Evolutionary conservation across 2,888 invertebrate genomes (phyloP), one percentile per base, ranked within the genome.

Genomic region (Exephanes ischioxanthus): DNA sequence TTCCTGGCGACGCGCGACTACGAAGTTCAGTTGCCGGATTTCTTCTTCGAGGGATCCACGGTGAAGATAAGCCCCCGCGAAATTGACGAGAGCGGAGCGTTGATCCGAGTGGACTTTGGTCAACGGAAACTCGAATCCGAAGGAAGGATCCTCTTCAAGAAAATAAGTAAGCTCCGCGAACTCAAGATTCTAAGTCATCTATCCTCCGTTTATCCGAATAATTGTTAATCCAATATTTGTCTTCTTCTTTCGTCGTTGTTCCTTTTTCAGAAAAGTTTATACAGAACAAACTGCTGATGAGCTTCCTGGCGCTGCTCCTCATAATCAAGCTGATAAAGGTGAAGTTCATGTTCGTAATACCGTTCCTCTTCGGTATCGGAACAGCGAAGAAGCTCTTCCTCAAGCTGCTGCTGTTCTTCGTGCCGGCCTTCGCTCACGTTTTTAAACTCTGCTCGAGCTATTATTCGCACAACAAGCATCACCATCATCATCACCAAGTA

Each of bases 401-500:
- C 63, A 98, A 98, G 92, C 94, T 97, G 75, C 94, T 98, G 16
- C 95, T 98, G 30, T 98, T 98, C 95, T 92, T 98, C 55, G 97
- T 98, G 94, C 98, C 98, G 0, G 97, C 97, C 0, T 94, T 98
- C 85, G 96, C 97, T 79, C 97, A 97, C 92, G 95, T 98, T 85
- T 98, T 98, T 95, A 98, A 97, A 93, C 94, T 98, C 19, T 98
- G 98, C 93, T 97, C 97, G 5, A 97, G 97, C 95, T 97, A 97
- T 91, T 97, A 97, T 88, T 96, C 96, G 96, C 90, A 96, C 19
- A 96, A 97, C 66, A 97, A 97, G 91, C 97, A 95, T 90, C 97
- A 98, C 93, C 97, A 97, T 90, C 97, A 97, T 91, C 97, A 97
- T 91, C 97, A 97, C 92, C 92, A 94, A 94, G 94, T 94, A 94